A percentile compares a stretch with the other conserved stretches of the same genome.
Conservation (phyloP, 2,113 vertebrate species). For the Pundamilia nyererei region DNA sequence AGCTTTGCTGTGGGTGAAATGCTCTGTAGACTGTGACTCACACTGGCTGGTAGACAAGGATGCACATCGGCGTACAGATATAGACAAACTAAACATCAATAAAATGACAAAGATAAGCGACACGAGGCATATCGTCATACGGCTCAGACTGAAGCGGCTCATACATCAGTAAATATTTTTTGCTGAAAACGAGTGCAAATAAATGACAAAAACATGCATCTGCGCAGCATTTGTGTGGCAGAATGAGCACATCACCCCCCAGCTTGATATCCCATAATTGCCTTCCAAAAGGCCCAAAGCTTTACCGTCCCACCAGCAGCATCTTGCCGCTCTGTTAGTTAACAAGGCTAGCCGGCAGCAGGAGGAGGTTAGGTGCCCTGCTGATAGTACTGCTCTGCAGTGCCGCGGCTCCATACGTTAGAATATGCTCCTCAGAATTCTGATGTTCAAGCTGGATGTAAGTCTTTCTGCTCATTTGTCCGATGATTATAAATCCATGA, state of each 20-base stretch:
- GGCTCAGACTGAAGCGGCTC: background rate
- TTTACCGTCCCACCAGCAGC: background rate
- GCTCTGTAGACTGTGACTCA: constrained; percentile 10
- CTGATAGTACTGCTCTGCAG: background rate
- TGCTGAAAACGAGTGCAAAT: background rate
- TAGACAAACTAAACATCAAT: background rate
- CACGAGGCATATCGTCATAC: background rate
- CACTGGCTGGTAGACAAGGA: background rate
- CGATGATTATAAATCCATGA: background rate
- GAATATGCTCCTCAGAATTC: background rate
- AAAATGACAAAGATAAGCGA: background rate
- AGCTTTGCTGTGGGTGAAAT: constrained; percentile 27
- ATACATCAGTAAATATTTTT: background rate
- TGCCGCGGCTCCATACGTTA: background rate
- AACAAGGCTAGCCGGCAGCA: constrained; percentile 25
- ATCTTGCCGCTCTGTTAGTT: constrained; percentile 25
- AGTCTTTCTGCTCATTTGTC: background rate
- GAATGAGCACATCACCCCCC: constrained; percentile 10
- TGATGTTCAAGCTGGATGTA: background rate
- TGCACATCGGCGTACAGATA: background rate
- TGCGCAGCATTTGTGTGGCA: background rate
- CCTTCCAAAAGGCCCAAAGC: background rate
- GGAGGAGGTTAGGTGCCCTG: background rate
- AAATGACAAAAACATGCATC: background rate
- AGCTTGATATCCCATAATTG: constrained; percentile 21